Percentiles rank a stretch among this genome's conserved stretches.
These are phyloP conservation scores for Beroe forskalii DNA, from an alignment of 37 sponge, comb jelly and placozoan species.

Conservation along the genomic window DNA sequence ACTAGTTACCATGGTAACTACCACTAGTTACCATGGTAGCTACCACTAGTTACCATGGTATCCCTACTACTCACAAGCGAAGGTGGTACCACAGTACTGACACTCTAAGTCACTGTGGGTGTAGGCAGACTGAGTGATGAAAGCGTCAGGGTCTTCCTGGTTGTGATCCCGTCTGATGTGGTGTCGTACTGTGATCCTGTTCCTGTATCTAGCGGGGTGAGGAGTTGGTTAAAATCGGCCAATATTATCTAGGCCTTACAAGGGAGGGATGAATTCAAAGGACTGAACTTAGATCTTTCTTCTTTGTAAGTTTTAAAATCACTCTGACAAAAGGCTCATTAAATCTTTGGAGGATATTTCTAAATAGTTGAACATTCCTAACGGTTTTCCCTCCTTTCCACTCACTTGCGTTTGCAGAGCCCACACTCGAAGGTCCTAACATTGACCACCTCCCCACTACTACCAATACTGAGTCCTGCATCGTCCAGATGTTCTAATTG, in stretches of 20 bases:
- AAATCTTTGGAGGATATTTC: no score
- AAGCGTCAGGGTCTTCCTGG: slow-evolving; percentile 62
- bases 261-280: no score
- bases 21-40: no score
- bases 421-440: slow-evolving; percentile 56
- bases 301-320: no score
- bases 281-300: no score
- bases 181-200: slow-evolving; percentile 59
- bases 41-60: no score
- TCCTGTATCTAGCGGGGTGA: slow-evolving; percentile 9
- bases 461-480: slow-evolving; percentile 43
- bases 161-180: slow-evolving; percentile 59
- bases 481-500: slow-evolving; percentile 53
- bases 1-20: no score
- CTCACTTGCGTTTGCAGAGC: slow-evolving; percentile 61
- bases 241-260: no score
- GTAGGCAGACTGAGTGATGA: slow-evolving; percentile 7
- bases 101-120: neutral
- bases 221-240: no score
- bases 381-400: no score
- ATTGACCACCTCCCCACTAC: slow-evolving; percentile 62
- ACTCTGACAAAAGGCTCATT: no score
- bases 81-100: slow-evolving; percentile 39
- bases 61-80: slow-evolving; percentile 26
- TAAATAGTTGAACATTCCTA: no score